Evolutionary conservation across 2,888 invertebrate species (phyloP).

Genomic region (Criorhina ranunculi): DNA sequence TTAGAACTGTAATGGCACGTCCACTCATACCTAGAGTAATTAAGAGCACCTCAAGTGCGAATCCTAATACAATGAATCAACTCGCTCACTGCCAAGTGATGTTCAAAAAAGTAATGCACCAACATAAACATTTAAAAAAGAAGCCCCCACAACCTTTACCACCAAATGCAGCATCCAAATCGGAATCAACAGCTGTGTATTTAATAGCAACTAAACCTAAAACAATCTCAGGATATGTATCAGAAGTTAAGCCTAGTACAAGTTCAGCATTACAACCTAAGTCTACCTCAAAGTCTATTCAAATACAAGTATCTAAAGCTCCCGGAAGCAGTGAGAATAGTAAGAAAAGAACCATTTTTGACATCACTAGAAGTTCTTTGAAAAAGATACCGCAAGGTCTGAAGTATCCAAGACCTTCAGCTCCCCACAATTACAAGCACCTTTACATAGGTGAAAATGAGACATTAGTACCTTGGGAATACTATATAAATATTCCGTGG

Average conservation of each 20-base stretch:
- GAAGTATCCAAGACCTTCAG: neutral
- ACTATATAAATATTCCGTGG: neutral
- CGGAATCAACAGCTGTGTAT: too few species aligned
- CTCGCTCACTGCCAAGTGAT: too few species aligned
- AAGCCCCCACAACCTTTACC: neutral
- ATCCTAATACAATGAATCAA: too few species aligned
- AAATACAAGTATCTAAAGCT: neutral
- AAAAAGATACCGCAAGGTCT: neutral
- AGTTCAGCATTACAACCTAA: neutral
- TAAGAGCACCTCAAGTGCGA: too few species aligned
- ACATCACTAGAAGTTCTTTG: neutral
- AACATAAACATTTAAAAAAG: too few species aligned
- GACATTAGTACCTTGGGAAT: neutral
- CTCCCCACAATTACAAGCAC: neutral
- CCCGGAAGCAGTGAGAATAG: neutral
- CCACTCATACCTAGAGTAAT: neutral
- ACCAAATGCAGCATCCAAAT: neutral
- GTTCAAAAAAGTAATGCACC: too few species aligned
- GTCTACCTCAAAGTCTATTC: neutral
- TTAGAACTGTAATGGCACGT: neutral
- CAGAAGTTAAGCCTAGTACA: neutral
- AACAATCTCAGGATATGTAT: neutral
- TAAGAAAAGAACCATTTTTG: neutral
- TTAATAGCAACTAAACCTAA: neutral
- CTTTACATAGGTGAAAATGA: conserved; percentile 3